Evolutionary conservation across 2,888 invertebrate species (phyloP), one percentile per base, ranked within the genome.

Genomic region (Cosmorhoe ocellata): DNA sequence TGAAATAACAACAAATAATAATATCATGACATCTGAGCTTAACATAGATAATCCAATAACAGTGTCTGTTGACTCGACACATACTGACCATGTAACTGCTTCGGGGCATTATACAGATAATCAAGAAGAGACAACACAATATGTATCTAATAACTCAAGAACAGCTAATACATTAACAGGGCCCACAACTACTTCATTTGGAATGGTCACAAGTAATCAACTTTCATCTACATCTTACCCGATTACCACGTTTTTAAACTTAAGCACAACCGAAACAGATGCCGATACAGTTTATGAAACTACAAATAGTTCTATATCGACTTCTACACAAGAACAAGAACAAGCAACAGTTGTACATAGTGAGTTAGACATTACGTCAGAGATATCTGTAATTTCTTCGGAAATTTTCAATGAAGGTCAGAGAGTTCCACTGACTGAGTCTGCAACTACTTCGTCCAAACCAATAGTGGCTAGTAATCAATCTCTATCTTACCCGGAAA

Each of bases 1-100:
- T 28, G 38, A 49, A 12, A 37, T n/a, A 38, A 27, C 41, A 9
- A 42, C 42, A 37, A 7, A 37, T n/a, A 11, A 7, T 27, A 26
- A 11, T 30, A 18, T 3, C 9, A 28, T 9, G 6, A 12, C 24
- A 30, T 13, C 30, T 14, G 26, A 12, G 4, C 10, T 38, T 18
- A 42, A 14, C 27, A 18, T 31, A 12, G 27, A 28, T 18, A 24
- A 24, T 8, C 10, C 14, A 2, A 44, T 26, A 26, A 34, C 10
- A 18, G 39, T 34, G 10, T 39, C 34, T 5, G 3, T 14, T 34
- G 48, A 27, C 3, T 11, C 11, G 11, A 9, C 40, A 3, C 8
- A 30, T 22, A 40, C 5, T 22, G 31, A 40, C 12, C 9, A 40
- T 30, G 30, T 11, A 13, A 38, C 39, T 13, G 26, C 30, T 10